A percentile compares a stretch with the other conserved stretches of the same genome.
phyloP scores from a whole-genome alignment of 2,797 vertebrate genomes.

The Neopelma chrysocephalum region DNA sequence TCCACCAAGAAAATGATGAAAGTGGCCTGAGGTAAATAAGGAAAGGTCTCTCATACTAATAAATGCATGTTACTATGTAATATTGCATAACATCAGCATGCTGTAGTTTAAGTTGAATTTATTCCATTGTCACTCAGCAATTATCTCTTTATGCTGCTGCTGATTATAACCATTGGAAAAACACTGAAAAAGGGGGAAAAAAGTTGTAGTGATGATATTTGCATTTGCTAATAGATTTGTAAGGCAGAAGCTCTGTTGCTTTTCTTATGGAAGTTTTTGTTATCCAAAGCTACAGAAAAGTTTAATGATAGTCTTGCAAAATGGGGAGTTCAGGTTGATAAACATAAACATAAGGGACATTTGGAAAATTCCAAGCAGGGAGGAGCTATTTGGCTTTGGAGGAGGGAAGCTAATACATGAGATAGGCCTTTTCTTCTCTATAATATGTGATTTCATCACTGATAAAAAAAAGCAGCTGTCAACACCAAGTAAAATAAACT shows the following conservation, averaged over 20 bases:
- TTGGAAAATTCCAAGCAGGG: neutral
- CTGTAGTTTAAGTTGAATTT: neutral
- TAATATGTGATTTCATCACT: neutral
- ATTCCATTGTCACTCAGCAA: constrained; percentile 12
- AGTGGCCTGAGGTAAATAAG: constrained; percentile 48
- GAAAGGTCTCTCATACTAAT: constrained; percentile 45
- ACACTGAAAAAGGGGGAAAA: neutral
- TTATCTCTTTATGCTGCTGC: neutral
- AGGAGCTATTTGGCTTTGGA: neutral
- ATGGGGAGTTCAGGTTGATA: neutral
- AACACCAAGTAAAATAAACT: constrained; percentile 29
- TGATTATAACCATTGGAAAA: neutral
- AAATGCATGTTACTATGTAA: constrained; percentile 2
- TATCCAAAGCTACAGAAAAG: neutral
- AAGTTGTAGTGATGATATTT: neutral
- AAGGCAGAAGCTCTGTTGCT: neutral
- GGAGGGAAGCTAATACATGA: neutral
- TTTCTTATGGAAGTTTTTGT: neutral
- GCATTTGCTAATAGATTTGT: neutral
- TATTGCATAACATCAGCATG: neutral
- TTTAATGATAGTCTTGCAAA: neutral
- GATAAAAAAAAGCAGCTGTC: neutral
- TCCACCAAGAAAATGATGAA: constrained; percentile 58
- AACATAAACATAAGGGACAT: neutral
- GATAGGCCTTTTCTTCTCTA: neutral